A percentile compares a stretch with the other conserved stretches of the same genome.
phyloP scores from a whole-genome alignment of 2,888 invertebrate genomes.

The Flexamia atlantica region DNA sequence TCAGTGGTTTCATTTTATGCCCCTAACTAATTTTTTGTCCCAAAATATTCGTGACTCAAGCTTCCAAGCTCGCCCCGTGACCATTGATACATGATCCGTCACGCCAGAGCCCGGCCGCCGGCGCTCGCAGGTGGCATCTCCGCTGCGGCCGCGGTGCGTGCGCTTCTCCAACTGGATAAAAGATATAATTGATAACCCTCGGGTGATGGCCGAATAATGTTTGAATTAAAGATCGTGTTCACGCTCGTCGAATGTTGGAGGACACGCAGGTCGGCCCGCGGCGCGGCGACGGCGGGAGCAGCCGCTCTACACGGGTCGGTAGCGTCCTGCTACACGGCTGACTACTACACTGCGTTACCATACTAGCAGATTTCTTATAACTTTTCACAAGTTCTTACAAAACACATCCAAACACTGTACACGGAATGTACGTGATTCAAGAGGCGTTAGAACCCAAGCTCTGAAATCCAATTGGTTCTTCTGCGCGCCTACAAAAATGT shows the following conservation, averaged over 20 bases:
- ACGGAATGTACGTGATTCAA: no score
- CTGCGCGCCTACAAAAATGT: no score
- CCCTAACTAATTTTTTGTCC: no score
- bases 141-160: background rate
- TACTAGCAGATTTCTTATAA: no score
- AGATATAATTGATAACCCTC: constrained; percentile 48
- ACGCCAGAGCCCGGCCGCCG: background rate
- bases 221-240: constrained; percentile 48
- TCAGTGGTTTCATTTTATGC: no score
- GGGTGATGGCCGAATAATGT: constrained; percentile 38
- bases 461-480: no score
- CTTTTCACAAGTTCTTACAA: no score
- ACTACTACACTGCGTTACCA: no score
- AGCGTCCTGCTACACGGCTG: no score
- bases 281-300: background rate
- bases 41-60: constrained; percentile 5
- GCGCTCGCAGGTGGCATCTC: background rate
- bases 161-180: constrained; percentile 1
- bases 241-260: constrained; percentile 37
- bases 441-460: no score
- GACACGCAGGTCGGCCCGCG: constrained; percentile 21
- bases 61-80: constrained; percentile 5
- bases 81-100: constrained; percentile 3
- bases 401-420: no score
- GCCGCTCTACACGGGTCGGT: background rate